Base-by-base conservation (phyloP, 2,113 vertebrate species). In the Mustela nigripes region DNA sequence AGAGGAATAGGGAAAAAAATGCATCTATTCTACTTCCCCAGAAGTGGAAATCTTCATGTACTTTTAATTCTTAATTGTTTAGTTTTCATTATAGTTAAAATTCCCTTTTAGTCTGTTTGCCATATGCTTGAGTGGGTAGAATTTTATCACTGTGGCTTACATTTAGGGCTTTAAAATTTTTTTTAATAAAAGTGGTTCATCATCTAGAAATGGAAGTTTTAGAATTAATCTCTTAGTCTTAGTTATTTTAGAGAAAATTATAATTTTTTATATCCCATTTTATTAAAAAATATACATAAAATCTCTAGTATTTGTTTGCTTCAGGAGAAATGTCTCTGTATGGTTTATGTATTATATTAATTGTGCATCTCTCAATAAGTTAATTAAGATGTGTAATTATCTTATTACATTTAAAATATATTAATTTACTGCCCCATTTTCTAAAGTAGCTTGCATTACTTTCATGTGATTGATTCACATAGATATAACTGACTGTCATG, bases 271-370 rank as follows among this genome's bases (percentile, higher is more conserved):
- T 93, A 82, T 89, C 39, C 18, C 26, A 92, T 81, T 94, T 90
- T 94, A 71, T 96, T 94, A 50, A 89, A 97, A 95, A 60, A 36
- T 45, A 50, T 36, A n/a, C 21, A 31, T 95, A 90, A 86, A 87
- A 33, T 91, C 22, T 90, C 19, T 71, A 69, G 22, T 18, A 81
- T 97, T 96, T 97, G 16, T 91, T 96, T 89, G 84, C 62, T 78
- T 97, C 19, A 58, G 80, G 50, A 91, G 24, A 74, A 91, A 48
- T 56, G 19, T 92, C 53, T 15, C 42, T 83, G 9, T 65, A 7
- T 80, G 56, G 58, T 74, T 96, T 88, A 62, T 56, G 5, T 95
- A n/a, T 88, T 96, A 90, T 95, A n/a, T 88, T 96, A 90, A 31
- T 86, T 93, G 74, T 89, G 16, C 6, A 19, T 81, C 53, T 50